phyloP scores from a whole-genome alignment of 2,113 vertebrate species.

The Mesembrinibis cayennensis region DNA sequence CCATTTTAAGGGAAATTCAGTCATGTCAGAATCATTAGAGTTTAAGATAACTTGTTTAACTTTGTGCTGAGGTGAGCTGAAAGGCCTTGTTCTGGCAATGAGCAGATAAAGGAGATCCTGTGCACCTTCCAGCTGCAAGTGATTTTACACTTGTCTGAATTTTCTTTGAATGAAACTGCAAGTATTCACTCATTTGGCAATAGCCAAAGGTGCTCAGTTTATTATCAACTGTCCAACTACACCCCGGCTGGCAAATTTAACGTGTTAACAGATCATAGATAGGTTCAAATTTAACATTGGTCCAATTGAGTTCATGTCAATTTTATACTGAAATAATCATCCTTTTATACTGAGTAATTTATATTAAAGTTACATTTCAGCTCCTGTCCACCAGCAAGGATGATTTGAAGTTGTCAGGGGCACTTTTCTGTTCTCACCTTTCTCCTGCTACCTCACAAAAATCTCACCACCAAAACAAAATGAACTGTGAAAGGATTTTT shows the following conservation, averaged over 20 bases:
- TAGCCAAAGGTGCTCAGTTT: background rate
- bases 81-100: background rate
- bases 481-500: background rate
- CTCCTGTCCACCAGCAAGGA: background rate
- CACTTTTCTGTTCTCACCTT: background rate
- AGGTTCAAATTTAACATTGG: background rate
- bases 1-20: background rate
- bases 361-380: background rate
- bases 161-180: background rate
- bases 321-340: background rate
- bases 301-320: background rate
- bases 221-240: background rate
- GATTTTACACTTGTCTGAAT: background rate
- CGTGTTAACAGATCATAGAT: background rate
- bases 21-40: background rate
- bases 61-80: background rate
- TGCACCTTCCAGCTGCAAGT: background rate
- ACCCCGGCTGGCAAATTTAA: background rate
- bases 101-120: background rate
- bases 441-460: background rate
- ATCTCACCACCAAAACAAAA: background rate
- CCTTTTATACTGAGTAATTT: background rate
- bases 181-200: background rate
- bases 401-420: background rate
- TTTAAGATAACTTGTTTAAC: background rate